A percentile compares a stretch with the other conserved stretches of the same genome.
These are phyloP conservation scores for Masticophis lateralis DNA, from an alignment of 2,797 vertebrate genomes.

Conservation along the genomic window DNA sequence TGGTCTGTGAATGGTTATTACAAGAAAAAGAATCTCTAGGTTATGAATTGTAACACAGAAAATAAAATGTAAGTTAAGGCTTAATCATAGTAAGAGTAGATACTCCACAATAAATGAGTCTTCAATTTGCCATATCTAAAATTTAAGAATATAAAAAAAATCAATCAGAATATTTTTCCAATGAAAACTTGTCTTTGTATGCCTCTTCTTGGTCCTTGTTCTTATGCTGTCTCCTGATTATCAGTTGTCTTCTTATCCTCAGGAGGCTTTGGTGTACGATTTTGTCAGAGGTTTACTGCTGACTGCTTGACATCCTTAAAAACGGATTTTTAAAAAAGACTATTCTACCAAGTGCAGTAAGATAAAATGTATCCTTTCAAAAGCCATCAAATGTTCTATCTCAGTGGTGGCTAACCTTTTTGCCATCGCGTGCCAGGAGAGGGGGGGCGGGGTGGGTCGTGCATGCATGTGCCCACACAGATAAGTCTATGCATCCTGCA, in stretches of 20 bases:
- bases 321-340: background rate
- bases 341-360: background rate
- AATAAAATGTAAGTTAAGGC: background rate
- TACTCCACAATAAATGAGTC: background rate
- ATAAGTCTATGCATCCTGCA: too few species aligned
- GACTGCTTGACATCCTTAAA: background rate
- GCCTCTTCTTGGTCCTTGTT: background rate
- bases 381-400: background rate
- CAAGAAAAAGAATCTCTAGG: background rate
- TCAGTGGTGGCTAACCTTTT: too few species aligned
- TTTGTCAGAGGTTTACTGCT: background rate
- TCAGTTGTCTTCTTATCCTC: background rate
- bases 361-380: background rate
- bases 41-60: background rate
- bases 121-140: background rate
- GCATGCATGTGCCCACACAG: too few species aligned
- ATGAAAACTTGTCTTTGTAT: background rate
- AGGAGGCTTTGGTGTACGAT: background rate
- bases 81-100: background rate
- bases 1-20: background rate
- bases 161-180: background rate
- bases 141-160: background rate
- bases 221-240: background rate
- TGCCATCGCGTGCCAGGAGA: too few species aligned
- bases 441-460: too few species aligned